These are phyloP conservation scores for Rhagologus leucostigma DNA, from an alignment of 2,113 vertebrate genomes.

Conservation along the genomic window DNA sequence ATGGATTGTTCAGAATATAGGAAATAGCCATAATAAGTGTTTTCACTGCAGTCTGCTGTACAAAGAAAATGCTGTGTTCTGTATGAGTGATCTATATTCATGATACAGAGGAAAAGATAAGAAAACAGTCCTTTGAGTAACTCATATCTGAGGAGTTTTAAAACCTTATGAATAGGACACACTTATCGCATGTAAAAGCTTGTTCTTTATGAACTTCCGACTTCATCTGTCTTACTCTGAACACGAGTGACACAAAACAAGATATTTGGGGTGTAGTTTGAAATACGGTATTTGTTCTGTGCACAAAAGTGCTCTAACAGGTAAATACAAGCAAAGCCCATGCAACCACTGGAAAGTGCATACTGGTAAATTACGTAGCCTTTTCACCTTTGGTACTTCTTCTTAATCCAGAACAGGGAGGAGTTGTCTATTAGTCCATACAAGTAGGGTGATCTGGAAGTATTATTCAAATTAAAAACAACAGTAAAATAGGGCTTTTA, in stretches of 20 bases:
- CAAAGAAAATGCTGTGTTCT: not conserved
- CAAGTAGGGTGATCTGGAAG: not conserved
- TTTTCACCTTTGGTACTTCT: not conserved
- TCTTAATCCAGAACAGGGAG: not conserved
- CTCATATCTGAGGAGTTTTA: not conserved
- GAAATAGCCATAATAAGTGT: not conserved
- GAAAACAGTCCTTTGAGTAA: not conserved
- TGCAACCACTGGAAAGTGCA: not conserved
- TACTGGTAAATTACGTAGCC: not conserved
- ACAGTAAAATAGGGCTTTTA: not conserved
- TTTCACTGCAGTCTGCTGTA: not conserved
- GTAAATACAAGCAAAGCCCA: not conserved
- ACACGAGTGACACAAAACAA: not conserved
- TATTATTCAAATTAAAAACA: not conserved
- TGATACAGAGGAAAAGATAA: not conserved
- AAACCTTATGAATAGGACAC: not conserved
- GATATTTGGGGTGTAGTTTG: not conserved
- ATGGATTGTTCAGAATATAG: not conserved
- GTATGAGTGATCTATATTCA: not conserved
- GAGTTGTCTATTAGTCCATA: not conserved
- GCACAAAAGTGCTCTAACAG: not conserved
- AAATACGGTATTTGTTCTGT: not conserved
- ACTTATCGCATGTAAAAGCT: not conserved
- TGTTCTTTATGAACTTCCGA: not conserved
- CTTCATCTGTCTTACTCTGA: not conserved